Percentiles rank a stretch among this genome's conserved stretches.
Evolutionary conservation across 2,113 vertebrate species (phyloP).

Genomic region (Crotophaga sulcirostris): DNA sequence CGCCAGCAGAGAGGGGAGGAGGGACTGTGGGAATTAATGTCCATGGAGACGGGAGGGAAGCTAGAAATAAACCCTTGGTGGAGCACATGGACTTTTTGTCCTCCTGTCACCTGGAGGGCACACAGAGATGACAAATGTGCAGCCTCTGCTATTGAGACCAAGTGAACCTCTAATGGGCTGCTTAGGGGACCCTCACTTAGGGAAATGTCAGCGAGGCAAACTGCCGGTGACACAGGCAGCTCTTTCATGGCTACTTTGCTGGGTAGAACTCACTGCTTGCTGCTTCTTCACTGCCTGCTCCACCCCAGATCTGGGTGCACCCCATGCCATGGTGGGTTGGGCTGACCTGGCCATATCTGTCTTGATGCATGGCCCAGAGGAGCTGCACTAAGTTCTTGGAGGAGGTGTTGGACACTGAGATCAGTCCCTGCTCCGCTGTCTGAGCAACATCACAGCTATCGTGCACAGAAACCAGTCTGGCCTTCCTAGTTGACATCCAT

Average conservation of each 20-base stretch:
- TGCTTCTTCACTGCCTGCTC: neutral
- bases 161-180: neutral
- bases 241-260: neutral
- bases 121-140: neutral
- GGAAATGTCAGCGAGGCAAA: neutral
- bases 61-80: neutral
- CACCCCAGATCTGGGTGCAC: neutral
- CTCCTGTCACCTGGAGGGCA: neutral
- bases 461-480: neutral
- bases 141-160: neutral
- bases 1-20: accelerated
- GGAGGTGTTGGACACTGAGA: neutral
- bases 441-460: neutral
- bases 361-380: neutral
- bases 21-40: neutral
- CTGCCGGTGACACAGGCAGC: neutral
- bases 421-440: neutral
- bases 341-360: neutral
- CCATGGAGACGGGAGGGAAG: neutral
- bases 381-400: accelerated
- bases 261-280: neutral
- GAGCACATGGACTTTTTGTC: neutral
- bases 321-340: accelerated
- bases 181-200: neutral
- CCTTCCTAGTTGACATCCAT: accelerated